Conservation (phyloP, 2,113 vertebrate species). For the Archocentrus centrarchus region DNA sequence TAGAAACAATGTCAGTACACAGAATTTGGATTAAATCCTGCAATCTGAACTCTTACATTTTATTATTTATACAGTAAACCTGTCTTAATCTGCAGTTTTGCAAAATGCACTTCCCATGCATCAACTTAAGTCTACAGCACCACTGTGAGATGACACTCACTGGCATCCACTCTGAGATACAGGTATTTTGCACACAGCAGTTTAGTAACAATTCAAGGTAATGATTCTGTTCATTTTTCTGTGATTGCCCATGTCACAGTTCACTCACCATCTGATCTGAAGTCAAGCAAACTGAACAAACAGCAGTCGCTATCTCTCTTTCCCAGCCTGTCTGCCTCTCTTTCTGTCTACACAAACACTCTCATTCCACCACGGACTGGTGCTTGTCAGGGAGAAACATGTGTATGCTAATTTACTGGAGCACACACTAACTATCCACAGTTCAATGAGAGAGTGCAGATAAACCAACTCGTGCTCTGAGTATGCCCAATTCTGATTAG, state of each 20-base stretch:
- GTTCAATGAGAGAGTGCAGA: slow-evolving; percentile 65
- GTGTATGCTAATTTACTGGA: slow-evolving; percentile 63
- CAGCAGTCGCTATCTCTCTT: slow-evolving; percentile 62
- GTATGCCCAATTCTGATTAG: slow-evolving; percentile 66
- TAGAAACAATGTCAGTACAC: no score
- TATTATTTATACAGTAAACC: not conserved
- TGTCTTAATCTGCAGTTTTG: not conserved
- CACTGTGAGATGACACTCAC: not conserved
- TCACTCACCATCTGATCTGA: slow-evolving; percentile 67
- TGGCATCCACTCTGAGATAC: not conserved
- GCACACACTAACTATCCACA: slow-evolving; percentile 52
- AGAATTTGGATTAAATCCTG: not conserved
- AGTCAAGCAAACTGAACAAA: slow-evolving; percentile 73
- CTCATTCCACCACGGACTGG: slow-evolving; percentile 42
- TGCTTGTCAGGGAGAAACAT: slow-evolving; percentile 57
- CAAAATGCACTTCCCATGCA: not conserved
- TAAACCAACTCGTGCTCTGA: slow-evolving; percentile 61
- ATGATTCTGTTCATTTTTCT: slow-evolving; percentile 55
- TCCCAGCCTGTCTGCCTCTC: slow-evolving; percentile 42
- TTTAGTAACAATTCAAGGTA: slow-evolving; percentile 41
- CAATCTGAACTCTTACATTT: not conserved
- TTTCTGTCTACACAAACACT: slow-evolving; percentile 18
- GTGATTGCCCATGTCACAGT: slow-evolving; percentile 64
- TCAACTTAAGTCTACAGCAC: not conserved
- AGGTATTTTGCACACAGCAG: slow-evolving; percentile 21